Conservation (phyloP, 2,888 invertebrate species). For the Andrena flavipes region DNA sequence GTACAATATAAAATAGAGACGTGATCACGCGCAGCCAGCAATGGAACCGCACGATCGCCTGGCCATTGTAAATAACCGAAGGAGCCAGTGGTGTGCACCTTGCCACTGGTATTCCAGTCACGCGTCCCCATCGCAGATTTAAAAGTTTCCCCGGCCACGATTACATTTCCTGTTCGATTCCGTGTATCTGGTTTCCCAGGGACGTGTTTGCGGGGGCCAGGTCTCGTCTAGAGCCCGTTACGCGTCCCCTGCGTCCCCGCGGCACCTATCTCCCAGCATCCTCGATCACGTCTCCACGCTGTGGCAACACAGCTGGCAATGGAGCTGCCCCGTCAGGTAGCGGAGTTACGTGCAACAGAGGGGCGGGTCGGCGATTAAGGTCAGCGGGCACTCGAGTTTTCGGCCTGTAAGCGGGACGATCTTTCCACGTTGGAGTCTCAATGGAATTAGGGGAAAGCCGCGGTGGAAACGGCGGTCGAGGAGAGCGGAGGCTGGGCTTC, state of each 20-base stretch:
- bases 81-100: not conserved
- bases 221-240: not conserved
- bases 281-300: conserved; percentile 31
- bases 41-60: not conserved
- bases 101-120: conserved; percentile 41
- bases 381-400: conserved; percentile 49
- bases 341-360: conserved; percentile 15
- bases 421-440: conserved; percentile 37
- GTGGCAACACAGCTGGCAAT: conserved; percentile 24
- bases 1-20: conserved; percentile 33
- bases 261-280: not conserved
- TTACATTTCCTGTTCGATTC: conserved; percentile 53
- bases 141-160: conserved; percentile 41
- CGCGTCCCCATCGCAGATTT: conserved; percentile 52
- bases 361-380: conserved; percentile 63
- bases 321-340: conserved; percentile 22
- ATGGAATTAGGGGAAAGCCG: conserved; percentile 63
- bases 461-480: conserved; percentile 36
- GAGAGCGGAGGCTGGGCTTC: conserved; percentile 13
- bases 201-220: not conserved
- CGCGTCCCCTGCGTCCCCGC: not conserved
- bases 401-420: conserved; percentile 43
- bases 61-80: conserved; percentile 32
- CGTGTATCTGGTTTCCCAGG: conserved; percentile 20
- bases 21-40: conserved; percentile 22